A percentile compares a stretch with the other conserved stretches of the same genome.
phyloP scores from a whole-genome alignment of 2,113 vertebrate species.

The Elachura formosa region DNA sequence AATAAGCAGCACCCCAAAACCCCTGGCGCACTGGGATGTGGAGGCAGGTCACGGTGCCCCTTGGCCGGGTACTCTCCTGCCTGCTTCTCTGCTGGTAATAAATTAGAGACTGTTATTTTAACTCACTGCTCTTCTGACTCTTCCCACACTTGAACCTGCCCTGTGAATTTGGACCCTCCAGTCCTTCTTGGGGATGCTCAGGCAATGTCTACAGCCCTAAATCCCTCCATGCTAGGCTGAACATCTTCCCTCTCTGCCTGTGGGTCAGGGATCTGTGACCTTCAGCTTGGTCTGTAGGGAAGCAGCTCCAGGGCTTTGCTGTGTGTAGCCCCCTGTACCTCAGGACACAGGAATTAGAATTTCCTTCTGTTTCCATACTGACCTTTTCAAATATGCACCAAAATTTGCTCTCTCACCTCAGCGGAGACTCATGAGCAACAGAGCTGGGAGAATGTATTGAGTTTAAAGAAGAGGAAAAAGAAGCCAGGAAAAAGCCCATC shows the following conservation, averaged over 20 bases:
- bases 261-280: neutral
- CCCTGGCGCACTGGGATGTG: neutral
- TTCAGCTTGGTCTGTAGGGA: rapidly evolving
- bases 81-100: slow-evolving; percentile 11
- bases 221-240: neutral
- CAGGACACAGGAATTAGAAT: neutral
- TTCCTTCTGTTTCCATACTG: neutral
- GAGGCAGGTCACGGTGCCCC: neutral
- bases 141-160: neutral
- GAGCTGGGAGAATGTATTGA: neutral
- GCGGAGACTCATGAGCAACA: rapidly evolving
- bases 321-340: rapidly evolving
- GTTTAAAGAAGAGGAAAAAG: neutral
- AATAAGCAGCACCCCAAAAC: neutral
- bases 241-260: neutral
- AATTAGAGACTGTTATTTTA: slow-evolving; percentile 48
- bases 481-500: neutral
- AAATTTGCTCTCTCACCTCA: neutral
- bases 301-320: neutral
- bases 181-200: neutral
- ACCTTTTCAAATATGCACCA: neutral
- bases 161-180: neutral
- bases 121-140: neutral
- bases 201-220: neutral
- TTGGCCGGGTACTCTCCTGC: rapidly evolving